phyloP scores from a whole-genome alignment of 2,888 invertebrate genomes.

The Chymomyza procnemis region DNA sequence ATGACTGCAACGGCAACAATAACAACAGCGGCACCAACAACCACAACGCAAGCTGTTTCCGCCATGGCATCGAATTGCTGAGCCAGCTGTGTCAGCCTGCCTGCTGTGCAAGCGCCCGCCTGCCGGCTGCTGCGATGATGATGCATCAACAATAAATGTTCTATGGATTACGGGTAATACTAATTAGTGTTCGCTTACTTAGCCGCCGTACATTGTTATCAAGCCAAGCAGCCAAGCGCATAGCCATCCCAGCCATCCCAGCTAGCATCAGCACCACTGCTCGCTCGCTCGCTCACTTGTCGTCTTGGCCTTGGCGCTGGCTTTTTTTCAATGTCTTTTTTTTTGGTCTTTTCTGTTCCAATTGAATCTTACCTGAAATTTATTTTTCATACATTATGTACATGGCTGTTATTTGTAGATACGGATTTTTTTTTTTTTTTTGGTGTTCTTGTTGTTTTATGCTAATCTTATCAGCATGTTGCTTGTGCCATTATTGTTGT shows the following conservation, averaged over 20 bases:
- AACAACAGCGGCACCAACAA: constrained; percentile 37
- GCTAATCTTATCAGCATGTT: constrained; percentile 40
- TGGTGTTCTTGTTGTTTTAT: constrained; percentile 3
- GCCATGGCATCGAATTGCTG: background rate
- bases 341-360: background rate
- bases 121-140: constrained; percentile 9
- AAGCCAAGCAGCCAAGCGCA: constrained; percentile 12
- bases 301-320: background rate
- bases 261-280: background rate
- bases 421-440: constrained; percentile 1
- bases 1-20: constrained; percentile 39
- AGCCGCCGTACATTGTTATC: constrained; percentile 31
- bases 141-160: constrained; percentile 17
- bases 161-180: constrained; percentile 3
- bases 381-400: background rate
- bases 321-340: too few relatives aligned
- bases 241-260: background rate
- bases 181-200: constrained; percentile 22
- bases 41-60: constrained; percentile 20
- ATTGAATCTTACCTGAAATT: background rate
- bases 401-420: too few relatives aligned
- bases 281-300: too few relatives aligned
- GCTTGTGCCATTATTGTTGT: background rate
- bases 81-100: constrained; percentile 26
- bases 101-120: background rate